Percentiles rank a stretch among this genome's conserved stretches.
phyloP scores from a whole-genome alignment of 2,797 vertebrate genomes.

The Peromyscus eremicus region DNA sequence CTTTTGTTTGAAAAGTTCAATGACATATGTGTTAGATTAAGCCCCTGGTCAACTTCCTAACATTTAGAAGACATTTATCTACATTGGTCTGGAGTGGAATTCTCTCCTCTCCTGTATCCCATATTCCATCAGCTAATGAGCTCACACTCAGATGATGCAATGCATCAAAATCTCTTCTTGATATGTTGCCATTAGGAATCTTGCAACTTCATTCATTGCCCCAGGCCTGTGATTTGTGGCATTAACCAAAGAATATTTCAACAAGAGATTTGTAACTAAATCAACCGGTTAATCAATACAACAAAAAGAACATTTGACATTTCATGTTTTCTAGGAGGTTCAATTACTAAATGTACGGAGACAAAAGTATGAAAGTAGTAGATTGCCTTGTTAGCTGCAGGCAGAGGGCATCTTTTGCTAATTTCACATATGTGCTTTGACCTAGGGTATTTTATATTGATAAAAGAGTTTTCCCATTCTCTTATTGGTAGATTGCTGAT shows the following conservation, averaged over 20 bases:
- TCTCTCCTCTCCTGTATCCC: background rate
- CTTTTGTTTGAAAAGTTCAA: constrained; percentile 42
- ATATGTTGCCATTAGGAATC: background rate
- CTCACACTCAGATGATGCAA: background rate
- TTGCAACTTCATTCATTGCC: background rate
- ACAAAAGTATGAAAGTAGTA: background rate
- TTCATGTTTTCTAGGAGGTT: background rate
- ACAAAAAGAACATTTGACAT: background rate
- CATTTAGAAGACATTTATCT: background rate
- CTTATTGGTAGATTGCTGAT: background rate
- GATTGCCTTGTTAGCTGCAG: background rate
- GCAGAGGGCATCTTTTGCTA: background rate
- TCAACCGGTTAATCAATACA: background rate
- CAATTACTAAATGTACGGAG: background rate
- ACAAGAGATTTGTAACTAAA: background rate
- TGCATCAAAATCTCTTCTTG: background rate
- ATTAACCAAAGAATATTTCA: background rate
- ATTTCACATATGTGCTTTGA: background rate
- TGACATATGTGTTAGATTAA: background rate
- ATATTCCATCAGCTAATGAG: background rate
- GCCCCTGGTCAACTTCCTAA: background rate
- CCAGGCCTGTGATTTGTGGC: background rate
- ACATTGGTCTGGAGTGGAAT: background rate
- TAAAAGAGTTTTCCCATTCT: background rate
- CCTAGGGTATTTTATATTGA: background rate